Base-by-base conservation (phyloP, 30 jellyfish, hydroid and myxozoan species). In the Nemopilema nomurai region DNA sequence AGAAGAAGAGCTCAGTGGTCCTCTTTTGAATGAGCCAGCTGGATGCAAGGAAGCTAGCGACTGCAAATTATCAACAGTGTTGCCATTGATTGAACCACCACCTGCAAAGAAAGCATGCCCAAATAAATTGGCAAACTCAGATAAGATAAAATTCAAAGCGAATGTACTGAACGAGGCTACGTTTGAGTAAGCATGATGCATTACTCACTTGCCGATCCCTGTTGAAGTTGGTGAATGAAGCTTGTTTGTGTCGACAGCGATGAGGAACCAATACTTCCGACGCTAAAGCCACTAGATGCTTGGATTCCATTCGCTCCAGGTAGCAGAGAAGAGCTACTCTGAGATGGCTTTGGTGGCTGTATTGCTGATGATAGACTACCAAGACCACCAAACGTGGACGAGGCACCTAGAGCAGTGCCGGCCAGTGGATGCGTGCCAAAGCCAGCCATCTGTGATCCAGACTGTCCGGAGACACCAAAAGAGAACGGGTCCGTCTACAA, bases 301-400 rank as follows among this genome's bases (percentile, higher is more conserved):
- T 83, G 92, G 21, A 32, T 62, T 24, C 92, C 92, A 83, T 83
- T 83, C 20, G 86, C 51, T 22, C 92, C 69, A 16, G 90, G 69
- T 81, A 77, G 65, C 67, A 53, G 31, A 49, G 79, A 74, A 23
- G 29, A 51, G 25, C 92, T 85, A 49, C 65, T 51, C 33, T 65
- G 96, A 27, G 85, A 82, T n/a, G 71, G 87, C 41, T 81, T 89
- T 13, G 92, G 86, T 23, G 87, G 90, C 85, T 87, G 90, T 30
- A 77, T 80, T 1, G 97, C 63, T 7, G 97, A 90, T 29, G 97
- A 62, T 49, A 91, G 88, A 66, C 93, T 72, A 49, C 96, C 96
- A 13, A 91, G 90, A 51, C 97, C 91, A 51, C 96, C 77, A 29
- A 85, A 86, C 1, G 97, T 67, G 9, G 96, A 86, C 0, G 90